Evolutionary conservation across 2,113 vertebrate species (phyloP), one percentile per base, ranked within the genome.

Genomic region (Rhinichthys klamathensis): DNA sequence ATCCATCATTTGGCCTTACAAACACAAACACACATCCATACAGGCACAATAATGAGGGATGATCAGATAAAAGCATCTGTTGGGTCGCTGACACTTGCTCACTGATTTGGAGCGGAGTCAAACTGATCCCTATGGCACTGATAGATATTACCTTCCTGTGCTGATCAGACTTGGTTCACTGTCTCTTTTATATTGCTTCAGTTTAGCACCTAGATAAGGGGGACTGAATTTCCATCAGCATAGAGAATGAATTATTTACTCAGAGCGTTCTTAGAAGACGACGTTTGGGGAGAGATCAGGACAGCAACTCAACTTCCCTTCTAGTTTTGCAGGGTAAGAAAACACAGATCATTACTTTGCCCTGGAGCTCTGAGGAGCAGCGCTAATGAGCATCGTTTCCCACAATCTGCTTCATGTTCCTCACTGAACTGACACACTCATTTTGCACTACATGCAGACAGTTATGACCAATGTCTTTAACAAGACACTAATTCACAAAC

Each of bases 21-120:
- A 65, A 27, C 54, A 21, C 41, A 56, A 7, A 44, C 41, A 74
- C 4, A 0, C 32, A 69, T 30, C 21, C 65, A 69, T 35, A 6
- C 60, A 25, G 21, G 44, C 41, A 74, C 72, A 25, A 76, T 76
- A 35, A 76, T 76, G 27, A 32, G 12, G 15, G 21, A 83, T 61
- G 61, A 84, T 77, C 41, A 76, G 58, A 84, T 61, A 65, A 65
- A 30, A 76, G 56, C 73, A 65, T 77, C 58, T 77, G 83, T 84
- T 65, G 41, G 27, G 56, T 46, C 6, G 10, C 61, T 61, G 58
- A 49, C 49, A 76, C 70, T 61, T 44, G 41, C 41, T 74, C 70
- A 65, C 56, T 51, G 38, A 77, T 15, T 6, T 74, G 32, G 72
- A 30, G 70, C 18, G 6, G 58, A 32, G 38, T 65, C 56, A 76